These are phyloP conservation scores for Minunthozetes semirufus DNA, from an alignment of 2,888 invertebrate species.

Conservation along the genomic window DNA sequence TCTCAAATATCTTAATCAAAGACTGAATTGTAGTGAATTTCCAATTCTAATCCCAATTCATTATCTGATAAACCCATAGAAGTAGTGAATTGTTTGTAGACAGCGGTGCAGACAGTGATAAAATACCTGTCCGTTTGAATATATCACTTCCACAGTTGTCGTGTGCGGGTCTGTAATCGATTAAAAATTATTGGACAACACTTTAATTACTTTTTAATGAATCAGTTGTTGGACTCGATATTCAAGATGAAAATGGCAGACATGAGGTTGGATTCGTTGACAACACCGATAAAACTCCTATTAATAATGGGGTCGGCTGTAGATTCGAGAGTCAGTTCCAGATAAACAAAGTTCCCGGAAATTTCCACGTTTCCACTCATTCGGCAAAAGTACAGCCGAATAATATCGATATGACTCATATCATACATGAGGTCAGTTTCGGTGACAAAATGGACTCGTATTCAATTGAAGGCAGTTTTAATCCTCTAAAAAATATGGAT, in stretches of 20 bases:
- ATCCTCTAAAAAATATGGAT: conserved; percentile 51
- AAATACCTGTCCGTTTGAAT: conserved; percentile 54
- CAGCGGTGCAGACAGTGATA: conserved; percentile 46
- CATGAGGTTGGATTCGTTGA: conserved; percentile 57
- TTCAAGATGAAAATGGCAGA: conserved; percentile 57
- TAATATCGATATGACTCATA: conserved; percentile 54
- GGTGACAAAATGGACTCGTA: conserved; percentile 44
- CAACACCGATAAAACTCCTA: conserved; percentile 52
- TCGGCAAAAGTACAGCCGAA: conserved; percentile 52
- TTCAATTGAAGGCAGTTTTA: conserved; percentile 51
- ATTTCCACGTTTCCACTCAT: conserved; percentile 58
- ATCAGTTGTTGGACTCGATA: conserved; percentile 54
- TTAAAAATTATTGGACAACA: neutral
- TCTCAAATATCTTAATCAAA: neutral
- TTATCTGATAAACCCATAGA: conserved; percentile 45
- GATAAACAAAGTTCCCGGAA: conserved; percentile 53
- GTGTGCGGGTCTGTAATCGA: conserved; percentile 51
- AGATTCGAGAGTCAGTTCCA: conserved; percentile 51
- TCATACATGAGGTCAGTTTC: conserved; percentile 52
- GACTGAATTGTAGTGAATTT: neutral
- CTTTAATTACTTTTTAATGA: neutral
- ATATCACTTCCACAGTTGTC: conserved; percentile 52
- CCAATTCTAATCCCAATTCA: neutral
- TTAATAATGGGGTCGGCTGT: conserved; percentile 51
- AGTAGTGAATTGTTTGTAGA: conserved; percentile 55